Conservation (phyloP, 1,140 invertebrate genomes). For the Chymomyza costata region DNA sequence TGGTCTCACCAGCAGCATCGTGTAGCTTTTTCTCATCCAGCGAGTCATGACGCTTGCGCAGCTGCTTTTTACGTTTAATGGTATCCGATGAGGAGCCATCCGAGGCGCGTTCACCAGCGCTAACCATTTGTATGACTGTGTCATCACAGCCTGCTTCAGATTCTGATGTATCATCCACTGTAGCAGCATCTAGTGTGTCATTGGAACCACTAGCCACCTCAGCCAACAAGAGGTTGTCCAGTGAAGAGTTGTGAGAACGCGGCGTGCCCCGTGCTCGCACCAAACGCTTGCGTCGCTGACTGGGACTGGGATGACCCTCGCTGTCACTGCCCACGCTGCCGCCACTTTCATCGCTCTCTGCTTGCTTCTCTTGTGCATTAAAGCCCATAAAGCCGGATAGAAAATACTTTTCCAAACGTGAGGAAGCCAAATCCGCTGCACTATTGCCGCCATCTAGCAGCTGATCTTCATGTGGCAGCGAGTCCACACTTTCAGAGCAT, state of each 20-base stretch:
- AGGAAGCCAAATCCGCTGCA: conserved; percentile 84
- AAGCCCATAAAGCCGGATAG: conserved; percentile 89
- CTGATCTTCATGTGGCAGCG: conserved; percentile 77
- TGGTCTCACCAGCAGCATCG: conserved; percentile 54
- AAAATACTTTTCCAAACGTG: conserved; percentile 93
- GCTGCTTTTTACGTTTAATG: conserved; percentile 87
- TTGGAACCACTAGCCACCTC: conserved; percentile 74
- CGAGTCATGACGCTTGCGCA: conserved; percentile 79
- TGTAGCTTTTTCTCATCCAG: conserved; percentile 76
- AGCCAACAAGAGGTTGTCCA: conserved; percentile 82
- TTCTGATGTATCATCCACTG: conserved; percentile 82
- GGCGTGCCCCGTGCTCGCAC: conserved; percentile 87
- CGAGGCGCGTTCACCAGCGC: conserved; percentile 77
- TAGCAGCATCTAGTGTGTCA: conserved; percentile 75
- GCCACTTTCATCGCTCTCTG: conserved; percentile 79
- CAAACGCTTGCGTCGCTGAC: conserved; percentile 86
- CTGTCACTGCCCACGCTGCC: conserved; percentile 90
- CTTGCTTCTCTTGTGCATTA: conserved; percentile 80
- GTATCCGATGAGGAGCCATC: conserved; percentile 86
- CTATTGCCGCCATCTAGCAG: conserved; percentile 77
- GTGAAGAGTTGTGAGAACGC: conserved; percentile 85
- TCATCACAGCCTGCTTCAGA: conserved; percentile 85
- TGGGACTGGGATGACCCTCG: conserved; percentile 89
- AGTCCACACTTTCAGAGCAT: conserved; percentile 88
- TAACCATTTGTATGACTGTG: conserved; percentile 78